Conservation (phyloP, 2,113 vertebrate genomes). For the Tragelaphus strepsiceros region DNA sequence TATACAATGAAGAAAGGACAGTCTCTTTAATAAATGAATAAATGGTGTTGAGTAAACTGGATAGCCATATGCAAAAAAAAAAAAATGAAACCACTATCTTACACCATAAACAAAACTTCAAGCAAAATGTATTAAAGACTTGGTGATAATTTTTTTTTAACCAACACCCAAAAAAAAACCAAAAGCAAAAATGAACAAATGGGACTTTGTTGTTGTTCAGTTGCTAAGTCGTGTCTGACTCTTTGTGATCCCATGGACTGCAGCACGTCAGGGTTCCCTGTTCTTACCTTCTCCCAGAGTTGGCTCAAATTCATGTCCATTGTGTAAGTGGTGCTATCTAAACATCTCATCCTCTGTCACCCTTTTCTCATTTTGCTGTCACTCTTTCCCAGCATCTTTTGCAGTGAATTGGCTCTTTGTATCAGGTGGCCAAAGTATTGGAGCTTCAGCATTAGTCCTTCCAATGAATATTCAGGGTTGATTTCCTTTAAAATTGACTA, state of each 20-base stretch:
- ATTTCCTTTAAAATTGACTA: not conserved
- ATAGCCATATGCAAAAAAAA: not conserved
- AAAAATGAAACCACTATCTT: not conserved
- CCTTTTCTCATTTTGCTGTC: not conserved
- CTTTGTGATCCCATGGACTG: not conserved
- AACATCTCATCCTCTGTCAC: not conserved
- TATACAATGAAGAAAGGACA: not conserved
- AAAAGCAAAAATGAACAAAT: not conserved
- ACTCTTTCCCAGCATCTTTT: not conserved
- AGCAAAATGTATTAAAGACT: not conserved
- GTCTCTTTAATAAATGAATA: not conserved
- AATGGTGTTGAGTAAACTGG: not conserved
- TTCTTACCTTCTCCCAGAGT: not conserved
- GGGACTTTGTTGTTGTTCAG: not conserved
- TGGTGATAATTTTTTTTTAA: not conserved
- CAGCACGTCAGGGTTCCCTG: not conserved
- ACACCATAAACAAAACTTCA: not conserved
- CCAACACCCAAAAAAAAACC: not conserved
- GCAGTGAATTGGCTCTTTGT: not conserved
- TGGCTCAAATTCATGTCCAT: not conserved
- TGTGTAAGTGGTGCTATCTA: not conserved
- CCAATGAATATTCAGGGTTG: not conserved
- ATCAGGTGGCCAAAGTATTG: not conserved
- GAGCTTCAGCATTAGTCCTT: not conserved
- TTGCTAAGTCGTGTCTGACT: fast-evolving